phyloP scores from a whole-genome alignment of 2,113 vertebrate genomes.

The Podarcis muralis region DNA sequence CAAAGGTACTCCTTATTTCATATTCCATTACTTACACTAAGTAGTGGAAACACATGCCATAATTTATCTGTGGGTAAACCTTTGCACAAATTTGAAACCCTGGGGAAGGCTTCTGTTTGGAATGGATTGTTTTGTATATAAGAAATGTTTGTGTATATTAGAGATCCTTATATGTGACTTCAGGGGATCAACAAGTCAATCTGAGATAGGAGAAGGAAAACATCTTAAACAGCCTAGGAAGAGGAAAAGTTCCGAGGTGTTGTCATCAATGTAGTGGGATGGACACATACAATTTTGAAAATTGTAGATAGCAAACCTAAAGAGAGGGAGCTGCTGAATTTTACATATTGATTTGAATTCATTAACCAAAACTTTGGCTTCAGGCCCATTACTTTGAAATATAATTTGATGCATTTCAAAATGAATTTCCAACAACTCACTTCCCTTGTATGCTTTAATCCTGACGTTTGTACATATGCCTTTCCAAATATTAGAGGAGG shows the following conservation, averaged over 20 bases:
- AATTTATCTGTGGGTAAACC: not conserved
- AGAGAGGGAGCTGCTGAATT: not conserved
- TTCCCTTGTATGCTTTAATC: not conserved
- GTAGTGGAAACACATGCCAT: not conserved
- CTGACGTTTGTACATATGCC: conserved; percentile 59
- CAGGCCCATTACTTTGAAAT: not conserved
- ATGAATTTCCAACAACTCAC: not conserved
- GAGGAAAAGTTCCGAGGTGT: not conserved
- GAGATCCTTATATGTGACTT: not conserved
- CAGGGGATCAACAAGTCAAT: not conserved
- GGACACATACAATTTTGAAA: not conserved
- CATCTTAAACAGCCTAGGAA: too few relatives aligned
- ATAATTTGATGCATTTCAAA: conserved; percentile 20
- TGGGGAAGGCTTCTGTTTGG: not conserved
- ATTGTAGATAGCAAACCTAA: not conserved
- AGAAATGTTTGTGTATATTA: not conserved
- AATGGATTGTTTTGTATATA: not conserved
- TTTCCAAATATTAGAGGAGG: conserved; percentile 54
- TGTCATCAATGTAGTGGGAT: not conserved
- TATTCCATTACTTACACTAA: not conserved
- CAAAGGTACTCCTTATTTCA: too few relatives aligned
- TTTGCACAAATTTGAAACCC: not conserved
- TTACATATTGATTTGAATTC: not conserved
- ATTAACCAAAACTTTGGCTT: not conserved
- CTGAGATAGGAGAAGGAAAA: not conserved